Conservation (phyloP, 2,113 vertebrate species). For the Hymenochirus boettgeri region DNA sequence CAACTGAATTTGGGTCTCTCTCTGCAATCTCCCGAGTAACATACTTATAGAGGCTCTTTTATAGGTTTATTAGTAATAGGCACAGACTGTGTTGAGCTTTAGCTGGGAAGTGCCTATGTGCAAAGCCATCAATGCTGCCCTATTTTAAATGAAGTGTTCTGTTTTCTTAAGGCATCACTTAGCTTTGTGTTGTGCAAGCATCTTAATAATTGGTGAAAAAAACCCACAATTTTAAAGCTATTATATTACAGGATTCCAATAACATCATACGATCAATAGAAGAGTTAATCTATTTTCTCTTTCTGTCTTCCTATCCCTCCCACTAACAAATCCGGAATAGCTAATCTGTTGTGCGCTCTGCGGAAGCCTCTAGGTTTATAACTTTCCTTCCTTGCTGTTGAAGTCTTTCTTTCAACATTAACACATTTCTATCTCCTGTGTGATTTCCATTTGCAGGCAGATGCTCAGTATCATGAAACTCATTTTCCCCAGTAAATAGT, state of each 20-base stretch:
- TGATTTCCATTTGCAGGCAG: slow-evolving; percentile 22
- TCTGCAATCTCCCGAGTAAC: no score
- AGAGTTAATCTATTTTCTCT: slow-evolving; percentile 28
- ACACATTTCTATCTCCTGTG: slow-evolving; percentile 30
- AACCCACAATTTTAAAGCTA: neutral
- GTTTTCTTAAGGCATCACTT: no score
- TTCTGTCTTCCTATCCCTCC: slow-evolving; percentile 27
- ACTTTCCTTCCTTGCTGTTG: slow-evolving; percentile 38
- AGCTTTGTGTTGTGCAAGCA: no score
- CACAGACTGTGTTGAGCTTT: no score
- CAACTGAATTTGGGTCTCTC: no score
- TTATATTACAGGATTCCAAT: neutral
- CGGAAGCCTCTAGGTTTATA: slow-evolving; percentile 36
- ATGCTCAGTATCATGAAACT: slow-evolving; percentile 22
- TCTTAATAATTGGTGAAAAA: no score
- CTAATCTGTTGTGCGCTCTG: slow-evolving; percentile 32
- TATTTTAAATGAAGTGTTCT: no score
- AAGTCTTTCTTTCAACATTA: slow-evolving; percentile 27
- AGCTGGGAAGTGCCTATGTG: no score
- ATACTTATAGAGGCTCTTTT: no score
- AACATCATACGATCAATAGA: neutral
- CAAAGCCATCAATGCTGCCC: no score
- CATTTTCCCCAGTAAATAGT: slow-evolving; percentile 10
- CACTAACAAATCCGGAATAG: slow-evolving; percentile 35
- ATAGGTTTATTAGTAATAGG: no score